Conservation (phyloP, 2,797 vertebrate genomes). For the Potorous gilbertii region DNA sequence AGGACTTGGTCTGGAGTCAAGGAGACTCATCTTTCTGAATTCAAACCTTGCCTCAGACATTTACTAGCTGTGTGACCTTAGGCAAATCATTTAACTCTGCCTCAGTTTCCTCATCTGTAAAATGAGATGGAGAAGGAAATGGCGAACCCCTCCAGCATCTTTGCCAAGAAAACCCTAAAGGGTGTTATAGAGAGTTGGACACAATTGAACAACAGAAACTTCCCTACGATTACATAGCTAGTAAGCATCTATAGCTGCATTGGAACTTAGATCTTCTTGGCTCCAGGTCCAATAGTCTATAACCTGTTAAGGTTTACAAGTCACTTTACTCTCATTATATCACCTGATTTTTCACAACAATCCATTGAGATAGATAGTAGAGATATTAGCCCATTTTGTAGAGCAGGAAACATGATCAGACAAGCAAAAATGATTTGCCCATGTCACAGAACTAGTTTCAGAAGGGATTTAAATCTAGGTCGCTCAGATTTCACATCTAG, state of each 20-base stretch:
- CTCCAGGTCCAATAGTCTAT: background rate
- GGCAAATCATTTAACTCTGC: background rate
- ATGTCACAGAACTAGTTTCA: background rate
- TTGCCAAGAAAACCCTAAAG: background rate
- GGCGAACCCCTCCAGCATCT: background rate
- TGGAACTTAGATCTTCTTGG: background rate
- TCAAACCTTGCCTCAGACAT: background rate
- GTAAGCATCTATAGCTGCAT: background rate
- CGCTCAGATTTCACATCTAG: background rate
- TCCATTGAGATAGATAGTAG: background rate
- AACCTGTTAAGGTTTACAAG: background rate
- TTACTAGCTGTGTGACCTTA: background rate
- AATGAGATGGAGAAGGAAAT: background rate
- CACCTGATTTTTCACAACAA: background rate
- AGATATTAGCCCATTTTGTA: background rate
- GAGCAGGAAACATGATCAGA: background rate
- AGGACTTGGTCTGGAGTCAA: background rate
- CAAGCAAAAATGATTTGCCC: background rate
- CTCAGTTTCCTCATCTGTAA: background rate
- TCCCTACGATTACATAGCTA: background rate
- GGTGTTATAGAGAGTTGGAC: background rate
- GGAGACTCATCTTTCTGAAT: background rate
- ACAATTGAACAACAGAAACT: background rate
- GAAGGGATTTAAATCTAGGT: background rate
- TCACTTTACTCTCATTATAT: background rate